A percentile compares a stretch with the other conserved stretches of the same genome.
Conservation (phyloP, 2,113 vertebrate species). For the Eurystomus gularis region DNA sequence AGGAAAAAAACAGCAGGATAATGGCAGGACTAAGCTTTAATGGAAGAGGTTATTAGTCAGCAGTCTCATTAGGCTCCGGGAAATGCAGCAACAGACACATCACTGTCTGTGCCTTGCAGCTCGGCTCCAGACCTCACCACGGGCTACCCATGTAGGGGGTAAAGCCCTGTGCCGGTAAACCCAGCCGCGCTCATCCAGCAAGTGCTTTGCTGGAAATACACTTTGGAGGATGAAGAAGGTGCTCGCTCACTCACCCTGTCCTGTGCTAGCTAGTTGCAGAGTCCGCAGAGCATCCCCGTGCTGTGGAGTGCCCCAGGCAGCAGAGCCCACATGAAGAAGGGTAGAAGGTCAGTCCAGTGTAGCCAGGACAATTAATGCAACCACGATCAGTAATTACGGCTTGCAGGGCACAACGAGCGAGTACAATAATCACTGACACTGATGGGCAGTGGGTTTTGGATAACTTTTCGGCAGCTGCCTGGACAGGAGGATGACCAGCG, state of each 20-base stretch:
- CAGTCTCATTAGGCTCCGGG: not conserved
- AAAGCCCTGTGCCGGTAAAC: not conserved
- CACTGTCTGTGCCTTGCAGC: rapidly evolving
- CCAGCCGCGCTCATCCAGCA: rapidly evolving
- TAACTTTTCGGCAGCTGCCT: not conserved
- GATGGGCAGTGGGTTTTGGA: not conserved
- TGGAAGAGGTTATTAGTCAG: not conserved
- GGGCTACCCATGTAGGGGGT: rapidly evolving
- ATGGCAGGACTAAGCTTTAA: not conserved
- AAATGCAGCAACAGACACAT: rapidly evolving
- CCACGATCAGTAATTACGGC: not conserved
- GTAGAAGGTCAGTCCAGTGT: rapidly evolving
- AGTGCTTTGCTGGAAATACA: rapidly evolving
- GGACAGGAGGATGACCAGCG: not conserved
- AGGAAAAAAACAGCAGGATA: not conserved
- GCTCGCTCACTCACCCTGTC: rapidly evolving
- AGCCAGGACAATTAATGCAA: too few species aligned
- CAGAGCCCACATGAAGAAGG: rapidly evolving
- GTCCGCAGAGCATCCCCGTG: rapidly evolving
- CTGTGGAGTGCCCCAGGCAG: rapidly evolving
- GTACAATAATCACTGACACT: not conserved
- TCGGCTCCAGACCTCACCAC: rapidly evolving
- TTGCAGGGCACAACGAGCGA: rapidly evolving
- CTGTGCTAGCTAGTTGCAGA: rapidly evolving
- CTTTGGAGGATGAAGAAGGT: not conserved